Base-by-base conservation (phyloP, 2,888 invertebrate genomes). In the Apamea crenata region DNA sequence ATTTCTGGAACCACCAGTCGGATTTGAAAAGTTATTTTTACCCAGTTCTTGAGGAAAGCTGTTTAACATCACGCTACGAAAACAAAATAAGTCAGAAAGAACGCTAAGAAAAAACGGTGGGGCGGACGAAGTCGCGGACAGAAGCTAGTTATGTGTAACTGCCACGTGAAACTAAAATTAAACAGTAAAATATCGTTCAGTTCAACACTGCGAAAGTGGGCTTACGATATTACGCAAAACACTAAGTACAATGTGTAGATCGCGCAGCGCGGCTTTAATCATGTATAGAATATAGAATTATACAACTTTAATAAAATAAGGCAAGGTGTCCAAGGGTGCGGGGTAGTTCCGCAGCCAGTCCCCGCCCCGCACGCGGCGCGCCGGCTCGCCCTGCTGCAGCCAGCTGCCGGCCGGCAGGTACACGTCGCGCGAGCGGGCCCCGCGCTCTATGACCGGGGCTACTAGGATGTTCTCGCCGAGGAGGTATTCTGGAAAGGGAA, bases 381-480 rank as follows among this genome's bases (percentile, higher is more conserved):
- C 85, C 6, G 86, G 87, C 82, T 94, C 92, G 36, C 96, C 97
- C 78, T 95, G 96, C 90, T 97, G 97, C 70, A 94, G 93, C 98
- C 98, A 98, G 56, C 2, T 82, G 90, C 98, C 98, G 12, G 86
- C 92, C 0, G 98, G 98, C 5, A 98, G 96, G 94, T 98, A 98
- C 66, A 98, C 95, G 91, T 98, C 97, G 2, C 98, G 96, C 1
- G 89, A 85, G 0, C 89, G 89, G 0, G 97, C 97, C 0, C 97
- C 97, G 89, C 97, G 95, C 84, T 97, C 96, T 25, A 98, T 82
- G 12, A 98, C 97, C 0, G 98, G 98, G 0, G 98, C 98, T 0
- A 98, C 98, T 12, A 98, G 92, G 74, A 98, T 97, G 40, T 95
- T 94, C 90, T 98, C 98, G 14, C 98, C 98, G 4, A 98, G 95